phyloP scores from a whole-genome alignment of 35 echinoderm and acorn worm species.

The Lytechinus pictus region DNA sequence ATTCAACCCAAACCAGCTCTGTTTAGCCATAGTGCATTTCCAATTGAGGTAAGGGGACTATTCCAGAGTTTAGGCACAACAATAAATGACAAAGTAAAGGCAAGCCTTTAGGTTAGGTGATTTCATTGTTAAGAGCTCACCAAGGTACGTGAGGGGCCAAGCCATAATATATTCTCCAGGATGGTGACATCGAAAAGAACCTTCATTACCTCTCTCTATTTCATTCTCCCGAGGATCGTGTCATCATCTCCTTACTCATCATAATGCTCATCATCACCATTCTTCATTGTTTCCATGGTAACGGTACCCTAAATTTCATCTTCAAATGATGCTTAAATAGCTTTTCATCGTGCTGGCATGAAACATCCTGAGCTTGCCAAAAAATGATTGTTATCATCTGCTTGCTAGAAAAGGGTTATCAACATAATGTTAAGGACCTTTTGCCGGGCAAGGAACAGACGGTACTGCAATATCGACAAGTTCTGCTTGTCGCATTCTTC shows the following conservation, averaged over 20 bases:
- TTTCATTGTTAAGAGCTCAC: too few relatives aligned
- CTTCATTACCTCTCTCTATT: neutral
- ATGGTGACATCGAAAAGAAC: neutral
- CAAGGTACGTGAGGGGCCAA: too few relatives aligned
- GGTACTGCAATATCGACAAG: neutral
- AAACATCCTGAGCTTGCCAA: neutral
- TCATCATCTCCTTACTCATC: neutral
- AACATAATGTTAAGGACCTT: neutral
- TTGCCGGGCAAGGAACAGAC: neutral
- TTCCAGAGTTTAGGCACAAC: too few relatives aligned
- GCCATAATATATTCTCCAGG: too few relatives aligned
- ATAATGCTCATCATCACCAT: neutral
- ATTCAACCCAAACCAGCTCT: too few relatives aligned
- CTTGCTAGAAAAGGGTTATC: neutral
- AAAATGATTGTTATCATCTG: neutral
- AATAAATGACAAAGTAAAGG: too few relatives aligned
- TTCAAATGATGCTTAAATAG: too few relatives aligned
- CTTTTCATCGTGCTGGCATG: neutral
- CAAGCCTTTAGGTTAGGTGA: too few relatives aligned
- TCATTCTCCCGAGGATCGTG: neutral
- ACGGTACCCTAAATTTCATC: neutral
- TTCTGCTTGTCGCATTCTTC: neutral
- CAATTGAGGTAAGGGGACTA: too few relatives aligned
- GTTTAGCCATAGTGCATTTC: too few relatives aligned
- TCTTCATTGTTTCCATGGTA: neutral